Conservation (phyloP, 2,888 invertebrate species). For the Volucella bombylans region DNA sequence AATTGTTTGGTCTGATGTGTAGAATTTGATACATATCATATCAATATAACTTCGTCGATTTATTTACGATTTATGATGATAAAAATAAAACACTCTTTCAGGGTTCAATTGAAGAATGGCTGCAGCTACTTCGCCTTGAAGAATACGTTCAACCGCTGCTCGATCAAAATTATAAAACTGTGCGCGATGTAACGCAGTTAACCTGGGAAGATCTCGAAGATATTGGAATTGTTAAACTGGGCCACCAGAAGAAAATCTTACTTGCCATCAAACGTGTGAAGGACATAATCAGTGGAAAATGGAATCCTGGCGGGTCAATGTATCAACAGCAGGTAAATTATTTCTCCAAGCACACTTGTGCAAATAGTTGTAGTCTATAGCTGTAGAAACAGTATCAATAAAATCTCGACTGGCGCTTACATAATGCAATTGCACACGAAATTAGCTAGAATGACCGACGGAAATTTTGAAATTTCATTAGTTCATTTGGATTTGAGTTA, state of each 20-base stretch:
- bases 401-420: constrained; percentile 28
- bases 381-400: constrained; percentile 6
- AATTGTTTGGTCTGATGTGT: too few relatives aligned
- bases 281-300: constrained; percentile 94
- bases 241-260: constrained; percentile 99
- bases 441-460: constrained; percentile 40
- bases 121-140: constrained; percentile 93
- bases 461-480: constrained; percentile 27
- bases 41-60: too few relatives aligned
- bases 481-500: constrained; percentile 1
- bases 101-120: constrained; percentile 97
- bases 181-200: constrained; percentile 96
- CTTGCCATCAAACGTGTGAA: constrained; percentile 98
- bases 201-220: constrained; percentile 99
- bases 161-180: constrained; percentile 96
- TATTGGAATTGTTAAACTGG: constrained; percentile 95
- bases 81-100: constrained; percentile 79
- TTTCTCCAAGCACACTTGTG: background rate
- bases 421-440: constrained; percentile 18
- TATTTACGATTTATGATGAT: too few relatives aligned
- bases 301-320: constrained; percentile 82
- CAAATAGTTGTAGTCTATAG: background rate
- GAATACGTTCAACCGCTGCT: constrained; percentile 95
- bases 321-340: constrained; percentile 80
- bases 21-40: too few relatives aligned